Evolutionary conservation across 2,888 invertebrate species (phyloP).

Genomic region (Eudasyphora cyanicolor): DNA sequence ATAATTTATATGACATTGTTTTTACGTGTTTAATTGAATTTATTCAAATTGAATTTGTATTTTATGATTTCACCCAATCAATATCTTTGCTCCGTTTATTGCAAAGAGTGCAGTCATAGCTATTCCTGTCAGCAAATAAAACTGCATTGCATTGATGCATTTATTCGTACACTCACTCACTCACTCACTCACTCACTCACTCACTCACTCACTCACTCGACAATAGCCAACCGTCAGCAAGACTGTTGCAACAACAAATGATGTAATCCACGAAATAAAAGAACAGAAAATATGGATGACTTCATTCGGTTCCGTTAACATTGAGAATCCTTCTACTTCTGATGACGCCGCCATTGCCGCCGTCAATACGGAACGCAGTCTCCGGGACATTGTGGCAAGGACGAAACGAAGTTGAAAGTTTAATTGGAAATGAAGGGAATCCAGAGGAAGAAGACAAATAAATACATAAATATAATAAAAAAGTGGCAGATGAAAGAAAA

Average conservation of each 20-base stretch:
- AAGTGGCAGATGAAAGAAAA: background rate
- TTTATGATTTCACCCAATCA: constrained; percentile 57
- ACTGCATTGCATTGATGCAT: constrained; percentile 5
- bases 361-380: constrained; percentile 31
- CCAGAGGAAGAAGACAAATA: constrained; percentile 7
- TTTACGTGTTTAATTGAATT: background rate
- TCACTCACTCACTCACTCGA: constrained; percentile 30
- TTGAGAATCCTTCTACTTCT: background rate
- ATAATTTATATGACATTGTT: background rate
- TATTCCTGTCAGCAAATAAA: background rate
- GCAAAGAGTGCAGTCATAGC: background rate
- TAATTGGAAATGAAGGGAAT: constrained; percentile 40
- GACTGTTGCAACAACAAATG: constrained; percentile 28
- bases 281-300: constrained; percentile 57
- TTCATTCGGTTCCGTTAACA: constrained; percentile 50
- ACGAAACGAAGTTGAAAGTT: constrained; percentile 27
- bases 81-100: background rate
- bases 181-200: too few relatives aligned
- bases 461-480: too few relatives aligned
- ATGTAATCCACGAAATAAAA: constrained; percentile 33
- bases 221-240: background rate
- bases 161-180: too few relatives aligned
- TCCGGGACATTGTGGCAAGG: background rate
- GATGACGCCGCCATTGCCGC: background rate
- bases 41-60: background rate